Percentiles rank a stretch among this genome's conserved stretches.
phyloP scores from a whole-genome alignment of 2,113 vertebrate species.

The Sminthopsis crassicaudata region DNA sequence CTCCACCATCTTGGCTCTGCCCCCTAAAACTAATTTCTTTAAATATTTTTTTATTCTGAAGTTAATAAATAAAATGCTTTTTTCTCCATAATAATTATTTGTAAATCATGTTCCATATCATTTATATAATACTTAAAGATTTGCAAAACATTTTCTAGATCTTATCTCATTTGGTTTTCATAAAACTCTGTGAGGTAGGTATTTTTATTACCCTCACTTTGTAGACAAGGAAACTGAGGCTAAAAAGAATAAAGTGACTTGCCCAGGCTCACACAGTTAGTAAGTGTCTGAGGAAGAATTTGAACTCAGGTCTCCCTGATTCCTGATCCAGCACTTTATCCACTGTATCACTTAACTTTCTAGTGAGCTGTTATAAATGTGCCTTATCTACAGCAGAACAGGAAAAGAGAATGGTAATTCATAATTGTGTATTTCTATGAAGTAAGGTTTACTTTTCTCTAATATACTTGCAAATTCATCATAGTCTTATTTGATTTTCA shows the following conservation, averaged over 20 bases:
- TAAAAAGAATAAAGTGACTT: background rate
- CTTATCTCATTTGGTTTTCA: background rate
- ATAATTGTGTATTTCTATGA: background rate
- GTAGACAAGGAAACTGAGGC: background rate
- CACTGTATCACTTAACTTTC: background rate
- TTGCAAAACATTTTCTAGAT: background rate
- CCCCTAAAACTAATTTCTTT: background rate
- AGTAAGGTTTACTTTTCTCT: background rate
- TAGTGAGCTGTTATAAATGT: background rate
- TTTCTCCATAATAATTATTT: background rate
- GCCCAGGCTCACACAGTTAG: background rate
- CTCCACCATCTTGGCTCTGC: too few relatives aligned
- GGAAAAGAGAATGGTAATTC: background rate
- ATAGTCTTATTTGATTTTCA: background rate
- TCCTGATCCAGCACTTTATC: background rate
- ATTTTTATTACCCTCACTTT: background rate
- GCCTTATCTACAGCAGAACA: background rate
- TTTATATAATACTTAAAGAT: background rate
- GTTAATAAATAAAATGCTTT: background rate
- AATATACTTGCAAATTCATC: background rate
- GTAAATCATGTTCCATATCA: background rate
- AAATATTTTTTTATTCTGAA: background rate
- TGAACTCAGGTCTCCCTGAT: background rate
- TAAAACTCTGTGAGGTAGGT: background rate
- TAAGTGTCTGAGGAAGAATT: background rate